These are phyloP conservation scores for Accipiter virgatus DNA, from an alignment of 2,113 vertebrate genomes.

Conservation along the genomic window DNA sequence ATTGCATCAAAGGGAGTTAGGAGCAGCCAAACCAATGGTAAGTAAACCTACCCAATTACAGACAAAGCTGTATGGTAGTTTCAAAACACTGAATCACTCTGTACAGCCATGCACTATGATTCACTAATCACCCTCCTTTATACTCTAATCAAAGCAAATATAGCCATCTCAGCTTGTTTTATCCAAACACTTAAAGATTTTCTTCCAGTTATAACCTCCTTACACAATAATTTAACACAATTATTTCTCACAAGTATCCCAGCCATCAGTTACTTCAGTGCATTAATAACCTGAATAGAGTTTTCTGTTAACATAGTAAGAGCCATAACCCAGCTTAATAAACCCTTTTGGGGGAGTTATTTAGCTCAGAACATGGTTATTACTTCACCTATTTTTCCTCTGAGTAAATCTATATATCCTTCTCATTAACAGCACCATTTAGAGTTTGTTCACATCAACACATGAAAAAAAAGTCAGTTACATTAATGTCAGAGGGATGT, in stretches of 20 bases:
- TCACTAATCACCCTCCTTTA: not conserved
- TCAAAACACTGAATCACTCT: not conserved
- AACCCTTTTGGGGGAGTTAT: not conserved
- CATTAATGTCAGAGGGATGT: not conserved
- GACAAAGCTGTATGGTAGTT: not conserved
- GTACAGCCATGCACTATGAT: not conserved
- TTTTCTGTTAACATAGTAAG: not conserved
- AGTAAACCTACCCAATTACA: not conserved
- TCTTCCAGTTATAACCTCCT: not conserved
- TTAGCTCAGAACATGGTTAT: not conserved
- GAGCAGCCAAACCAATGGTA: not conserved
- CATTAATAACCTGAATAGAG: not conserved
- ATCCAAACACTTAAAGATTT: not conserved
- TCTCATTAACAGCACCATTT: not conserved
- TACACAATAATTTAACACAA: not conserved
- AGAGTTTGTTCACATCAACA: not conserved
- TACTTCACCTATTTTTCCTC: not conserved
- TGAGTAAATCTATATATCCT: not conserved
- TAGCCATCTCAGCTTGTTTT: not conserved
- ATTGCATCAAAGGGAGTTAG: not conserved
- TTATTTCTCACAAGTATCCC: not conserved
- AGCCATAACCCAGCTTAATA: not conserved
- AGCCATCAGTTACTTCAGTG: not conserved
- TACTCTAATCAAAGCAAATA: slow-evolving; percentile 5
- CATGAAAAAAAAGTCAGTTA: not conserved